Base-by-base conservation (phyloP, 2,113 vertebrate species). In the Strigops habroptila region DNA sequence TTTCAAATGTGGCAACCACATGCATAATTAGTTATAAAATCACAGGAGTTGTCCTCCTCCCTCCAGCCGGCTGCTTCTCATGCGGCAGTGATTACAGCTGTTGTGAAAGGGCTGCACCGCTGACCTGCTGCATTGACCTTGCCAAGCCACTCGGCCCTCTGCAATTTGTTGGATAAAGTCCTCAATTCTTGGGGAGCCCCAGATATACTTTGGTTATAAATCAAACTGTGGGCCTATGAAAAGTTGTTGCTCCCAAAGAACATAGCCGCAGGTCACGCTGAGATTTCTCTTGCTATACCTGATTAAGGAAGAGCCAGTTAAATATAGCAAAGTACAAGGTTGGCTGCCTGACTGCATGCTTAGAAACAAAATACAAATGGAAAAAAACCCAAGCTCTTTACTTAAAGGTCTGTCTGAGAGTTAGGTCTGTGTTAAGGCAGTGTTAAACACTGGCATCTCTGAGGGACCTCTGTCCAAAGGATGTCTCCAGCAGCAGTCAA, bases 1-100 rank as follows among this genome's bases (percentile, higher is more conserved):
- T 82, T 86, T 86, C 91, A 53, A 94, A 93, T 88, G 73, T 95
- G 95, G 82, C 41, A 90, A 94, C 91, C 95, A 95, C 92, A 86
- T 96, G 95, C 92, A 74, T 30, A 77, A 95, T 95, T 70, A 92
- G 92, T 55, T 78, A 3, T 71, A 33, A 81, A 92, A 92, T 93
- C 76, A 12, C 68, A 31, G 6, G 68, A 86, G 59, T 63, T 82
- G 24, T 67, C 68, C 79, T 93, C 44, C 82, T 88, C 67, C 37
- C 64, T 88, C 44, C 31, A 23, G 3, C 19, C 0, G 7, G 44
- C 79, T 83, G 86, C 68, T 86, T 67, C 35, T 71, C 41, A 3
- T 14, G 43, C 21, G 75, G 55, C 93, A 27, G 46, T 16, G 84
- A 59, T 85, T 35, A 31, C 71, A 18, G 16, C 79, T 43, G 73